These are phyloP conservation scores for Ptilonorhynchus violaceus DNA, from an alignment of 2,113 vertebrate genomes.

Conservation along the genomic window DNA sequence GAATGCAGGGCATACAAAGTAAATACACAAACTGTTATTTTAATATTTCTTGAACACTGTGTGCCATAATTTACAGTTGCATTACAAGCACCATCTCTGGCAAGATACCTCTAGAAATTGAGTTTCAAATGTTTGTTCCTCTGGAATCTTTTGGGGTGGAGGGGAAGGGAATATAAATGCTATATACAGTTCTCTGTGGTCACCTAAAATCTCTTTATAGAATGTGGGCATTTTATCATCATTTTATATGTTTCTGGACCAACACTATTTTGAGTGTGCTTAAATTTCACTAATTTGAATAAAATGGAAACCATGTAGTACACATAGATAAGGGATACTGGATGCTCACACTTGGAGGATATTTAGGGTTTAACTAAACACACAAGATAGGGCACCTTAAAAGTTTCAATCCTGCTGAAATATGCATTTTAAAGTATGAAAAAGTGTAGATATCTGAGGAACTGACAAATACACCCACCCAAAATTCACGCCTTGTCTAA, in stretches of 20 bases:
- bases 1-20: not conserved
- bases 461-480: not conserved
- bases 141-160: not conserved
- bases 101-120: not conserved
- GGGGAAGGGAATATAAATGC: not conserved
- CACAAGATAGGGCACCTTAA: rapidly evolving
- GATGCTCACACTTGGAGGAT: not conserved
- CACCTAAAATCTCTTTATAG: not conserved
- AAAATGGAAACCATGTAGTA: not conserved
- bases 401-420: not conserved
- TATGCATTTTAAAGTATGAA: not conserved
- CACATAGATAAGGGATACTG: not conserved
- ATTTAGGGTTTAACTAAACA: rapidly evolving
- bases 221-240: not conserved
- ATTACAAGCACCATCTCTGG: not conserved
- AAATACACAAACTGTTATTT: conserved; percentile 26
- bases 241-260: not conserved
- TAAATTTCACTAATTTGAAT: not conserved
- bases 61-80: not conserved
- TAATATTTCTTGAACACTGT: not conserved
- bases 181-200: not conserved
- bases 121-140: not conserved
- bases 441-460: not conserved
- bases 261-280: not conserved
- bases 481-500: not conserved